Evolutionary conservation across 2,113 vertebrate species (phyloP).

Genomic region (Neofelis nebulosa): DNA sequence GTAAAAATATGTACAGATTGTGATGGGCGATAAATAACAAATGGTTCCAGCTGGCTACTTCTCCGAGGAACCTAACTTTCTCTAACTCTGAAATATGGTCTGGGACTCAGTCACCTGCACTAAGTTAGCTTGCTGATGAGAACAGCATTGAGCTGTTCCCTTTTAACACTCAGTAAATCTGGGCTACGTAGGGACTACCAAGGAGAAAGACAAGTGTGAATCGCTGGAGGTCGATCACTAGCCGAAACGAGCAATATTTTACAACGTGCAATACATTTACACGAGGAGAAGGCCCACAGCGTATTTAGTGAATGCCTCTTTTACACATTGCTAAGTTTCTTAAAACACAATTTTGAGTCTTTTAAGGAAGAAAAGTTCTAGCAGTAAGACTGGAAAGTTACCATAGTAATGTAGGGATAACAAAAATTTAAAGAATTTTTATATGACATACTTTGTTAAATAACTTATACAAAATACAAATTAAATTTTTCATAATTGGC

Average conservation of each 20-base stretch:
- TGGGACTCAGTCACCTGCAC: neutral
- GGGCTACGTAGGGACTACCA: neutral
- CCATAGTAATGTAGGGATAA: slow-evolving; percentile 4
- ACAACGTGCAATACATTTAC: neutral
- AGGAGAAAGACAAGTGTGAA: slow-evolving; percentile 11
- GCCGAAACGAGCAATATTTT: neutral
- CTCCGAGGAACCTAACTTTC: slow-evolving; percentile 31
- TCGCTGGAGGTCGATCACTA: neutral
- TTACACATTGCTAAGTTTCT: neutral
- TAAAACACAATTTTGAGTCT: neutral
- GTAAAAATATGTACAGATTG: slow-evolving; percentile 16
- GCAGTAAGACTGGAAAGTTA: neutral
- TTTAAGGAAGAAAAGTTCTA: neutral
- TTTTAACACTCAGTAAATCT: neutral
- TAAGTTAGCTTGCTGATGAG: neutral
- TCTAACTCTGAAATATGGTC: neutral
- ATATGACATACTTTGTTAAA: slow-evolving; percentile 40
- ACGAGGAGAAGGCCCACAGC: neutral
- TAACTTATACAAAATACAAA: neutral
- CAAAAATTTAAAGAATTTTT: slow-evolving; percentile 1
- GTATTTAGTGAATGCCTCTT: neutral
- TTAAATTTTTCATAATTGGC: neutral
- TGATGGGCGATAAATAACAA: slow-evolving; percentile 62
- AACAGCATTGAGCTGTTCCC: neutral
- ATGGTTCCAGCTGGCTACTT: slow-evolving; percentile 56